Percentiles rank a stretch among this genome's conserved stretches.
These are phyloP conservation scores for Porites lobata DNA, from an alignment of 92 coral and sea anemone genomes.

Conservation along the genomic window DNA sequence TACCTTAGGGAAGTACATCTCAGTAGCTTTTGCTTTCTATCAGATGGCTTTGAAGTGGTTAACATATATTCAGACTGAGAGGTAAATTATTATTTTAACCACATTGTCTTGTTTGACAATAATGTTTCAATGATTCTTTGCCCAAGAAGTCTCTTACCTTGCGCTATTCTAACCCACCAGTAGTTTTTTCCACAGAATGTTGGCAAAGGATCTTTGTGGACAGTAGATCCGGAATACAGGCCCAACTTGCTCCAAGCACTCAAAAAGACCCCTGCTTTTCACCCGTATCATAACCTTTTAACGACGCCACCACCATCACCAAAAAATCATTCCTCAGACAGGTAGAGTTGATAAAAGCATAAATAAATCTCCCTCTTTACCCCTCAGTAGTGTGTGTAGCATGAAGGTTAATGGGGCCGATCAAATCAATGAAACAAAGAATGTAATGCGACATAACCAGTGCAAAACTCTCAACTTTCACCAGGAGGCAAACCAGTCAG, in stretches of 20 bases:
- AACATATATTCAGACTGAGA: too few relatives aligned
- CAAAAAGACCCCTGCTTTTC: constrained; percentile 94
- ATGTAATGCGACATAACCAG: too few relatives aligned
- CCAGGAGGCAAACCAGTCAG: too few relatives aligned
- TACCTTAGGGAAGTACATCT: neutral
- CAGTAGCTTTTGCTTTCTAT: neutral
- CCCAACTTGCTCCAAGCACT: constrained; percentile 97
- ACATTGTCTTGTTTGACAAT: too few relatives aligned
- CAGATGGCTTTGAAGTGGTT: too few relatives aligned
- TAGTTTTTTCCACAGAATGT: constrained; percentile 81
- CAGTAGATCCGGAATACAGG: constrained; percentile 95
- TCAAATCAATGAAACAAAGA: too few relatives aligned
- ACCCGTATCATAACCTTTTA: constrained; percentile 89
- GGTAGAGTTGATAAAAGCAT: constrained; percentile 21
- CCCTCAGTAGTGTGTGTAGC: too few relatives aligned
- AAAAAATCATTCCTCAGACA: constrained; percentile 72
- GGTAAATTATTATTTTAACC: too few relatives aligned
- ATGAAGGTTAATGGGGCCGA: too few relatives aligned
- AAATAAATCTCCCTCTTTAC: too few relatives aligned
- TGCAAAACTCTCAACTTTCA: too few relatives aligned
- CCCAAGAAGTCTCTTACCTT: neutral
- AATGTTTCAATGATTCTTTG: neutral
- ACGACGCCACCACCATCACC: constrained; percentile 99
- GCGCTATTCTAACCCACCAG: constrained; percentile 10
- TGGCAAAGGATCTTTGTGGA: constrained; percentile 99